Evolutionary conservation across 2,888 invertebrate genomes (phyloP).

Genomic region (Stegana nigrithorax): DNA sequence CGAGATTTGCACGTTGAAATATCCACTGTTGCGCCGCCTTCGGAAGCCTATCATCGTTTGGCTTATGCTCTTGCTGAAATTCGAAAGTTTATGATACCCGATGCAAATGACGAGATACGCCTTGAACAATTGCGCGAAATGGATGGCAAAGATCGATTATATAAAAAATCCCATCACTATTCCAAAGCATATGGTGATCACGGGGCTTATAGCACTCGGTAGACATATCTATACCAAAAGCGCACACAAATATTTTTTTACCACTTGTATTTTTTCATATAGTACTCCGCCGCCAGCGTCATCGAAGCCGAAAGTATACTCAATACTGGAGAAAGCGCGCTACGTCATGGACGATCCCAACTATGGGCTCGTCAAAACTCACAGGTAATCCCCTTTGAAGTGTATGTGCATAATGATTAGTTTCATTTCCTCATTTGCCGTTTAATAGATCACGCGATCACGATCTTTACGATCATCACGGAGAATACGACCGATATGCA

Average conservation of each 20-base stretch:
- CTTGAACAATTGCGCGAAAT: constrained; percentile 65
- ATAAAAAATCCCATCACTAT: constrained; percentile 65
- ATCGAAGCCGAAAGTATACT: constrained; percentile 83
- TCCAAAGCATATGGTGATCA: constrained; percentile 62
- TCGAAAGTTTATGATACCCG: constrained; percentile 83
- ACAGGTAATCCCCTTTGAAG: constrained; percentile 62
- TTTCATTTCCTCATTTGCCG: background rate
- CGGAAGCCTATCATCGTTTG: constrained; percentile 88
- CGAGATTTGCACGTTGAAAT: constrained; percentile 94
- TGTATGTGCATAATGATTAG: background rate
- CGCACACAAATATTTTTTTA: background rate
- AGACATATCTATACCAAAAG: constrained; percentile 16
- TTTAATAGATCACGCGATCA: constrained; percentile 64
- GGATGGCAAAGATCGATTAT: constrained; percentile 65
- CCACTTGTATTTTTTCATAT: background rate
- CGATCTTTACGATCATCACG: constrained; percentile 64
- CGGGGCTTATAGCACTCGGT: constrained; percentile 57
- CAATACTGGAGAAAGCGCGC: constrained; percentile 84
- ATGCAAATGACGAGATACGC: constrained; percentile 69
- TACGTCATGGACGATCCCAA: constrained; percentile 82
- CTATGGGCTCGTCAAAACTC: constrained; percentile 71
- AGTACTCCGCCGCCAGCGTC: constrained; percentile 68
- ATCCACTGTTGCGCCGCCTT: constrained; percentile 89
- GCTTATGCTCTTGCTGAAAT: constrained; percentile 86
- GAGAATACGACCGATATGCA: constrained; percentile 65